These are phyloP conservation scores for Zeugodacus cucurbitae DNA, from an alignment of 1,140 invertebrate genomes.

Conservation along the genomic window DNA sequence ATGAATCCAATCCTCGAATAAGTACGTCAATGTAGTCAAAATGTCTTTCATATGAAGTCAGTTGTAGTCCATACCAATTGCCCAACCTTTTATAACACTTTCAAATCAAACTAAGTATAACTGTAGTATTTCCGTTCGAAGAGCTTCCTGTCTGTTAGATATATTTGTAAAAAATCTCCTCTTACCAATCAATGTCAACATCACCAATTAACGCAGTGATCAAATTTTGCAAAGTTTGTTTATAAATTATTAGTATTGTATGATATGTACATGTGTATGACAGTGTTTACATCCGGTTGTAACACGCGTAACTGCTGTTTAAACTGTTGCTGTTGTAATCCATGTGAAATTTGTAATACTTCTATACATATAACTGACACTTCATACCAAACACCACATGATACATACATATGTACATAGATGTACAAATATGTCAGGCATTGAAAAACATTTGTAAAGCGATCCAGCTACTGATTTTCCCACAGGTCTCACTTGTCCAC, in stretches of 20 bases:
- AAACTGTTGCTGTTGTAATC: background rate
- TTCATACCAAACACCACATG: background rate
- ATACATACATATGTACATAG: background rate
- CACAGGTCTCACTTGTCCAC: background rate
- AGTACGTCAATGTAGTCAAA: no score
- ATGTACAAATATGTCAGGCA: background rate
- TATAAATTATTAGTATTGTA: no score
- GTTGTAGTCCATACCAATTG: no score
- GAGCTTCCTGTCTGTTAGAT: background rate
- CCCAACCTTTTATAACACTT: no score
- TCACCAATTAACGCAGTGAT: background rate
- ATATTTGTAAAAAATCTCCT: background rate
- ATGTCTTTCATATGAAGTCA: no score
- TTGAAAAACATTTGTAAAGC: background rate
- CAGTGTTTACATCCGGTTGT: no score
- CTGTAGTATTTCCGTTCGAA: background rate
- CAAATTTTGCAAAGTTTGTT: background rate
- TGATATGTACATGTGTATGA: no score
- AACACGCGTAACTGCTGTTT: no score
- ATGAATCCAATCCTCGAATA: no score
- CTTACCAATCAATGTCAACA: background rate
- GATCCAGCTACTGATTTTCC: background rate
- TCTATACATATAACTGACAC: background rate
- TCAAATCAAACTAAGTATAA: no score
- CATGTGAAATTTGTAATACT: background rate